Evolutionary conservation across 1,140 invertebrate species (phyloP).

Genomic region (Chrysoperla carnea): DNA sequence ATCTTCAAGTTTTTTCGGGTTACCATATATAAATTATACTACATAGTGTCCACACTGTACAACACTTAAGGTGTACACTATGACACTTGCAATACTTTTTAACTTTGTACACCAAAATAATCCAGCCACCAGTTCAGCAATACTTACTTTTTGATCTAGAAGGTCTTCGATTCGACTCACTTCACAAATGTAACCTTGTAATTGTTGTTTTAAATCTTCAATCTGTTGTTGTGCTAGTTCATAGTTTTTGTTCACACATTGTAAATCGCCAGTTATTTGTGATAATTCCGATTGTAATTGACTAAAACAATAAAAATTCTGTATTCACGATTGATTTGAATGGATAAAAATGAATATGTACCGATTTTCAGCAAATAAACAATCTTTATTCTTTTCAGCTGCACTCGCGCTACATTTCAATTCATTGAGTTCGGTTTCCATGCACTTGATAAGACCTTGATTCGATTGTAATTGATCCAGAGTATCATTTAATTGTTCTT

Average conservation of each 20-base stretch:
- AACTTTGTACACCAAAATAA: too few relatives aligned
- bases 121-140: too few relatives aligned
- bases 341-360: neutral
- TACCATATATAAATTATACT: neutral
- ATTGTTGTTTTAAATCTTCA: constrained; percentile 43
- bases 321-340: neutral
- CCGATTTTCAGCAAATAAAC: constrained; percentile 9
- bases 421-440: constrained; percentile 6
- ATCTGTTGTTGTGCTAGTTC: constrained; percentile 42
- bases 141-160: constrained; percentile 35
- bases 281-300: constrained; percentile 44
- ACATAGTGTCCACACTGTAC: too few relatives aligned
- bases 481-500: too few relatives aligned
- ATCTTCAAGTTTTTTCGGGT: too few relatives aligned
- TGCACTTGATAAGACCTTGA: too few relatives aligned
- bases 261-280: constrained; percentile 25
- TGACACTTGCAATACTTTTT: too few relatives aligned
- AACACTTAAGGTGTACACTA: too few relatives aligned
- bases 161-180: constrained; percentile 49
- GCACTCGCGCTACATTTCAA: constrained; percentile 10
- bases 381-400: constrained; percentile 9
- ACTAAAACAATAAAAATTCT: constrained; percentile 14
- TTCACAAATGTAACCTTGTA: constrained; percentile 54
- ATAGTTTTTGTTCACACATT: constrained; percentile 33
- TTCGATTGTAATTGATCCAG: too few relatives aligned